Evolutionary conservation across 2,113 vertebrate genomes (phyloP).

Genomic region (Pseudonaja textilis): DNA sequence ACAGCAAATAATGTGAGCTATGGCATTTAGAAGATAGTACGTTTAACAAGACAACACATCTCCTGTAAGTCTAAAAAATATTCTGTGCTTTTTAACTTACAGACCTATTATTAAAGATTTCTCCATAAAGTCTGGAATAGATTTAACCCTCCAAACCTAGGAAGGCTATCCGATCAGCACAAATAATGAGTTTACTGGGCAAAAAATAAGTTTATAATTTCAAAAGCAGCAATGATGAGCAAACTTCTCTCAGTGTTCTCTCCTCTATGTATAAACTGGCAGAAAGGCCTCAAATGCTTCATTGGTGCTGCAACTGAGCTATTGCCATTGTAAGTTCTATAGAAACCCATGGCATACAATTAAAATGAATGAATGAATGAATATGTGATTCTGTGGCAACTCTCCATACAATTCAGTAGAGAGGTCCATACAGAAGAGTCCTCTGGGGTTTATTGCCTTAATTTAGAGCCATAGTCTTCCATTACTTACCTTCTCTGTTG

Average conservation of each 20-base stretch:
- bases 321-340: background rate
- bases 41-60: slow-evolving; percentile 52
- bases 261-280: background rate
- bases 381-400: background rate
- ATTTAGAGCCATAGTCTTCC: background rate
- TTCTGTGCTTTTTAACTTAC: slow-evolving; percentile 36
- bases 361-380: background rate
- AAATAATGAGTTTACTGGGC: background rate
- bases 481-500: background rate
- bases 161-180: background rate
- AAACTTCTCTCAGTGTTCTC: background rate
- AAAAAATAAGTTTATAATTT: background rate
- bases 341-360: background rate
- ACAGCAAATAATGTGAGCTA: slow-evolving; percentile 41
- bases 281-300: background rate
- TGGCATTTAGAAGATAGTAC: slow-evolving; percentile 54
- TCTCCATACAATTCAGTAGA: background rate
- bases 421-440: background rate
- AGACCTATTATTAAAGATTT: slow-evolving; percentile 37
- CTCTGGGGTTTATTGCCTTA: background rate
- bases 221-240: background rate
- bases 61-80: slow-evolving; percentile 49
- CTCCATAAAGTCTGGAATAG: slow-evolving; percentile 23
- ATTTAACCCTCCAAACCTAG: background rate
- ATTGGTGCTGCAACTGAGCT: background rate